A percentile compares a stretch with the other conserved stretches of the same genome.
Evolutionary conservation across 1,140 invertebrate genomes (phyloP).

Genomic region (Oppia nitens): DNA sequence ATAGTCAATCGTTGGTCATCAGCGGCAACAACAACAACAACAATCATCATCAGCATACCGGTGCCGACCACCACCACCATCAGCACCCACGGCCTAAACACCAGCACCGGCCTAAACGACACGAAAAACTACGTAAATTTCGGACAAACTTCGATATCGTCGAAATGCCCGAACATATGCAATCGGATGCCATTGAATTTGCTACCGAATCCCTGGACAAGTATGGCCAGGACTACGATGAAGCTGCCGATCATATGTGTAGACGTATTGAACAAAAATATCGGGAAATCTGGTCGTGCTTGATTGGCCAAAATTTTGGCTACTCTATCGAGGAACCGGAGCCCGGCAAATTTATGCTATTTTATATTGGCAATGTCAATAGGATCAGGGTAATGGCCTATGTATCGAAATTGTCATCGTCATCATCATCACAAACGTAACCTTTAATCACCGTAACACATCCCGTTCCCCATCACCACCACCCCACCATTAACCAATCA

Average conservation of each 20-base stretch:
- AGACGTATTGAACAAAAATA: conserved; percentile 8
- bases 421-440: too few species aligned
- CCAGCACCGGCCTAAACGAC: background rate
- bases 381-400: conserved; percentile 6
- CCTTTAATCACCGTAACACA: too few species aligned
- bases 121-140: background rate
- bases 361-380: conserved; percentile 9
- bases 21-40: too few species aligned
- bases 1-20: too few species aligned
- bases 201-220: background rate
- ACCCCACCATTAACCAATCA: too few species aligned
- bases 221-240: background rate
- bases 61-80: too few species aligned
- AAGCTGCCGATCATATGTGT: conserved; percentile 6
- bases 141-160: conserved; percentile 8
- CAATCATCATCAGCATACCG: too few species aligned
- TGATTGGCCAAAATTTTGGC: conserved; percentile 1
- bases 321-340: conserved; percentile 3
- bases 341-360: conserved; percentile 11
- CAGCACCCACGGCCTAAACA: too few species aligned
- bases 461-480: too few species aligned
- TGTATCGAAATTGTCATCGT: background rate
- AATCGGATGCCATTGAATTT: conserved; percentile 8
- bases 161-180: conserved; percentile 13
- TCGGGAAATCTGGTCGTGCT: conserved; percentile 6